Evolutionary conservation across 2,113 vertebrate species (phyloP).

Genomic region (Paedocypris sp.): DNA sequence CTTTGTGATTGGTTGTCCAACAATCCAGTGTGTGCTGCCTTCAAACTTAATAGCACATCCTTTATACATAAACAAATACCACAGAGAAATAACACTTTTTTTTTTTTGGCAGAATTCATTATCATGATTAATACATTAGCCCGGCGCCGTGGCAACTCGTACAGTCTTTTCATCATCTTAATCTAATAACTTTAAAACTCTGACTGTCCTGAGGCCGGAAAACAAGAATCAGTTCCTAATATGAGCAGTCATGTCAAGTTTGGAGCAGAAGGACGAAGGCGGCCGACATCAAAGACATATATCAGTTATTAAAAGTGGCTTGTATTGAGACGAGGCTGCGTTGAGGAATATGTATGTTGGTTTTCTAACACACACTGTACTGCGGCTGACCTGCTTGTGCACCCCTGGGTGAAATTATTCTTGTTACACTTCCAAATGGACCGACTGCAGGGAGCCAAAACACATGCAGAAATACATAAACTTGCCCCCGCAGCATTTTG

Average conservation of each 20-base stretch:
- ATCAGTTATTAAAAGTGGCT: conserved; percentile 38
- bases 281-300: conserved; percentile 41
- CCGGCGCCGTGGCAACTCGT: too few relatives aligned
- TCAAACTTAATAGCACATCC: too few relatives aligned
- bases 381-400: conserved; percentile 15
- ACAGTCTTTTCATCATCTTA: not conserved
- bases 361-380: not conserved
- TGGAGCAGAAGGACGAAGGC: not conserved
- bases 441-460: conserved; percentile 42
- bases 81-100: too few relatives aligned
- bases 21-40: too few relatives aligned
- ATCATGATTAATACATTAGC: too few relatives aligned
- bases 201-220: not conserved
- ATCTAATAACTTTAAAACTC: not conserved
- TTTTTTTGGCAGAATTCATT: too few relatives aligned
- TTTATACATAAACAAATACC: too few relatives aligned
- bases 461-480: conserved; percentile 57
- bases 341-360: conserved; percentile 7
- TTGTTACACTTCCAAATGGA: conserved; percentile 5
- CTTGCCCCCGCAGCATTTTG: conserved; percentile 62
- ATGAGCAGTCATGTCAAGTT: not conserved
- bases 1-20: too few relatives aligned
- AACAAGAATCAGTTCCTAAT: not conserved
- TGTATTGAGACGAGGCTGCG: not conserved
- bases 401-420: conserved; percentile 11